Evolutionary conservation across 2,797 vertebrate species (phyloP), one percentile per base, ranked within the genome.

Genomic region (Molossus alvarezi): DNA sequence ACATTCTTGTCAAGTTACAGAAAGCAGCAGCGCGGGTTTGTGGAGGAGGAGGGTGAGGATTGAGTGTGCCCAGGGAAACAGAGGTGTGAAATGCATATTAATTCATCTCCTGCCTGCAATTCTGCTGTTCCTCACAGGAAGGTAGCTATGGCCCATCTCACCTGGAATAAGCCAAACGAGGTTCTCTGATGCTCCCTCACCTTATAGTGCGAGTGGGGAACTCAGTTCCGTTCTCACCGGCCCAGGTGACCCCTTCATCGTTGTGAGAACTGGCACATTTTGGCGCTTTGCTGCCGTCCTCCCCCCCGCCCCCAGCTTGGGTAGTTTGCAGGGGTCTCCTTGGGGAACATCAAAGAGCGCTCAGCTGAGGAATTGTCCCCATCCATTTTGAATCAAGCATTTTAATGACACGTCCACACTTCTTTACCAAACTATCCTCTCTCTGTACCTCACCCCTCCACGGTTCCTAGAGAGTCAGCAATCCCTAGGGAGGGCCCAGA

Each of bases 1-100:
- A 89, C 9, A 29, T 53, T 37, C 57, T 60, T 97, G 94, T 93
- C 48, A 81, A 76, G 45, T 60, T 15, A 41, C 17, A 41, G 53
- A 67, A 92, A 89, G 55, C 51, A 73, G 7, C 51, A 53, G 45
- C 27, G 0, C 62, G 41, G 82, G 33, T 2, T 2, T 41, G 18
- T 9, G 29, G 48, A 15, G 23, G 76, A 58, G 64, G 85, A 77
- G 51, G 11, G 14, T 92, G 75, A 33, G 1, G 8, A 27, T 9
- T 57, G 83, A 92, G 37, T 91, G 71, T 72, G 58, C 48, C 69
- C 27, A 17, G 72, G 80, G 76, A 89, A 57, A 67, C 0, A 53
- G 23, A 73, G 33, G 75, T 6, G 0, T 89, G 87, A 88, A 67
- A 48, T 69, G 20, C 18, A 65, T 60, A 27, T 23, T 18, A 21